Evolutionary conservation across 1,140 invertebrate species (phyloP).

Genomic region (Danaus melanippus): DNA sequence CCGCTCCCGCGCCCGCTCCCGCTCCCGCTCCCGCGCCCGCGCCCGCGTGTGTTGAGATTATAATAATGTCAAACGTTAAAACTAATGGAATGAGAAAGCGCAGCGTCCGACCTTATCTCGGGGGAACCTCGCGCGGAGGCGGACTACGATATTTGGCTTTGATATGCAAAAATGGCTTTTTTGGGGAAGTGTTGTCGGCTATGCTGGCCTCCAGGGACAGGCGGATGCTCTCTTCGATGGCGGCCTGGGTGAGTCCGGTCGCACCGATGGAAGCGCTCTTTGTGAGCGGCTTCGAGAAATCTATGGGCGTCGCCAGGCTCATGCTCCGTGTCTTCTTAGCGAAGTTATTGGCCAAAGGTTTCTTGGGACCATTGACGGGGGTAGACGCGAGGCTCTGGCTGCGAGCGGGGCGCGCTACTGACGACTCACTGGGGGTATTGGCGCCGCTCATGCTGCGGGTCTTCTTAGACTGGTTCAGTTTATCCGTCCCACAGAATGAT

Average conservation of each 20-base stretch:
- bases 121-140: slow-evolving; percentile 71
- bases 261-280: slow-evolving; percentile 39
- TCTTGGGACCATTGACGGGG: slow-evolving; percentile 40
- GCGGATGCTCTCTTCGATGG: slow-evolving; percentile 66
- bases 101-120: slow-evolving; percentile 49
- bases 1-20: slow-evolving; percentile 5
- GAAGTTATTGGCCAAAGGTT: slow-evolving; percentile 30
- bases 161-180: slow-evolving; percentile 78
- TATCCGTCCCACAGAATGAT: slow-evolving; percentile 40
- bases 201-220: slow-evolving; percentile 56
- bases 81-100: slow-evolving; percentile 47
- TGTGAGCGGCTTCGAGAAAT: slow-evolving; percentile 34
- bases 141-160: slow-evolving; percentile 81
- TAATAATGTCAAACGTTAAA: slow-evolving; percentile 25
- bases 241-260: slow-evolving; percentile 56
- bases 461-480: slow-evolving; percentile 31
- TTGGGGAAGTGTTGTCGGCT: slow-evolving; percentile 40
- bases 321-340: slow-evolving; percentile 58
- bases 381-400: slow-evolving; percentile 58
- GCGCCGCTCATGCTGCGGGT: slow-evolving; percentile 25
- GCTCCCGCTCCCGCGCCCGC: slow-evolving; percentile 5
- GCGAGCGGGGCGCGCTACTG: slow-evolving; percentile 30
- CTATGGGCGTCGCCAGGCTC: slow-evolving; percentile 42
- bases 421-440: slow-evolving; percentile 26
- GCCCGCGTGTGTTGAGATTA: slow-evolving; percentile 2